These are phyloP conservation scores for Campylomormyrus numenius DNA, from an alignment of 2,113 vertebrate genomes.

Conservation along the genomic window DNA sequence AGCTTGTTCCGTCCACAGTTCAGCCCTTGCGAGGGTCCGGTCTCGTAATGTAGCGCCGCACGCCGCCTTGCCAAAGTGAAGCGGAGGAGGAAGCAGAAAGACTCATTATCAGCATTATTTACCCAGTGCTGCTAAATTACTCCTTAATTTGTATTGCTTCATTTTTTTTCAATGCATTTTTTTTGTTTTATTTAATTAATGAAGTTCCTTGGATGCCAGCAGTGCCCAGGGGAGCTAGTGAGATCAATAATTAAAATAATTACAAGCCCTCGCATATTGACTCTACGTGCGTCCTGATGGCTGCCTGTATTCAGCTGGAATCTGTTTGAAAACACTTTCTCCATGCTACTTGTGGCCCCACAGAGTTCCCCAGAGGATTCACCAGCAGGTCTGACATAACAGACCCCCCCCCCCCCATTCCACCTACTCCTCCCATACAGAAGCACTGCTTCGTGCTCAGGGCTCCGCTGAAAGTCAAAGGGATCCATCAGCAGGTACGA, in stretches of 20 bases:
- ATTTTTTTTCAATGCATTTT: not conserved
- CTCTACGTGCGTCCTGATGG: not conserved
- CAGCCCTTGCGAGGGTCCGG: not conserved
- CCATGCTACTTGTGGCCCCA: not conserved
- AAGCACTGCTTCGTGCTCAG: not conserved
- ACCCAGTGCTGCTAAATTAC: not conserved
- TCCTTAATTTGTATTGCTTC: not conserved
- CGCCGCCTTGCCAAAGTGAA: not conserved
- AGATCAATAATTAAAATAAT: conserved; percentile 7
- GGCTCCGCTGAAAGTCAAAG: not conserved
- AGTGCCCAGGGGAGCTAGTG: not conserved
- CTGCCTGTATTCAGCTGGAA: not conserved
- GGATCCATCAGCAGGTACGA: not conserved
- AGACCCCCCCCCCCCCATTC: not conserved
- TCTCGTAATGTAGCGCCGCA: not conserved
- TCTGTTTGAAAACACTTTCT: not conserved
- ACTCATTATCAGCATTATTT: not conserved
- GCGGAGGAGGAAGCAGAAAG: not conserved
- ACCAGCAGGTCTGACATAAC: not conserved
- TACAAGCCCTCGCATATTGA: not conserved
- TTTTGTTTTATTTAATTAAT: not conserved
- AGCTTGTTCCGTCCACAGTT: not conserved
- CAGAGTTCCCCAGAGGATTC: not conserved
- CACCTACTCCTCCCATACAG: not conserved
- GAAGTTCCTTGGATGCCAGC: not conserved